Evolutionary conservation across 2,113 vertebrate species (phyloP), one percentile per base, ranked within the genome.

Genomic region (Catharus bicknelli): DNA sequence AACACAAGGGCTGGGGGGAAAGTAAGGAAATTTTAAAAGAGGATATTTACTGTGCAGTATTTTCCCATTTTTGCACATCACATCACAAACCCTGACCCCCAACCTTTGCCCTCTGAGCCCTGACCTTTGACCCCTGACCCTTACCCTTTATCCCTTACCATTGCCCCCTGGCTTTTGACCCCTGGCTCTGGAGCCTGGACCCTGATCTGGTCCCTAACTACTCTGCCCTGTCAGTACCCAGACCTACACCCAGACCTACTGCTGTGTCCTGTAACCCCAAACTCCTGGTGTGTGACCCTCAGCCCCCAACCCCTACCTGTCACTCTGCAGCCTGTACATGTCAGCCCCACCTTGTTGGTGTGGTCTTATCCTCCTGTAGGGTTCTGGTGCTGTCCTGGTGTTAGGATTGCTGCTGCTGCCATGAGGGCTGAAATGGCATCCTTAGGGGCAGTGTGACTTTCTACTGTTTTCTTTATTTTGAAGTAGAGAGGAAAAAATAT

Each of bases 371-470:
- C 47, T 51, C 47, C 58, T 53, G 36, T 8, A 42, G 23, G 30
- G 36, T 21, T 27, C 36, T 63, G 47, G 13, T 51, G 29, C 10
- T 62, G 16, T 3, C 36, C 58, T n/a, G 47, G 5, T 26, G 36
- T 40, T 20, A 13, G 19, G 47, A 77, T 21, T 40, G 29, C 29
- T 77, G 34, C 45, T 66, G 26, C 25, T 61, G n/a, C 66, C 34
- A 77, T 0, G 1, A 77, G 47, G 36, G 22, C 3, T 40, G 4
- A 62, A 42, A 53, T n/a, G 17, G 13, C 75, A 53, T 21, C 30
- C 47, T 42, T 42, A 53, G 8, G 51, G 8, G 18, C 4, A 3
- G 6, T 63, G 30, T 0, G 0, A 43, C 36, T 53, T 42, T 53
- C 36, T 34, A 27, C 14, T 63, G 13, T 0, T 17, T 27, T n/a